A percentile compares a stretch with the other conserved stretches of the same genome.
These are phyloP conservation scores for Pterocles gutturalis DNA, from an alignment of 2,113 vertebrate species.

Conservation along the genomic window DNA sequence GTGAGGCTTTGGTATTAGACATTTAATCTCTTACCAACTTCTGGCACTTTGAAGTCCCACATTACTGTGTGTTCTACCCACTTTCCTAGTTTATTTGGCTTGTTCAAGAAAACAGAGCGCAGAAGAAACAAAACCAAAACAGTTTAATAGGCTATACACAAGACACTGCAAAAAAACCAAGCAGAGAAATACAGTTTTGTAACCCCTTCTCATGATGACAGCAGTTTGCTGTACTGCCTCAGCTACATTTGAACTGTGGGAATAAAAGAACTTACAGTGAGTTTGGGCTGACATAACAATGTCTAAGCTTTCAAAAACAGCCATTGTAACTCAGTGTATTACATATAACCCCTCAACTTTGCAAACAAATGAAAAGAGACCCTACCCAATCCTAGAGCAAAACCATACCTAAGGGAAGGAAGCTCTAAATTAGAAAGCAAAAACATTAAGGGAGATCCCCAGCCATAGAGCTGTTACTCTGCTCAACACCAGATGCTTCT, in stretches of 20 bases:
- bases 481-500: background rate
- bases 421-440: background rate
- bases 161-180: background rate
- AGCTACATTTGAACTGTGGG: background rate
- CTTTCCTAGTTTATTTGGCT: background rate
- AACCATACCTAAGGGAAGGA: background rate
- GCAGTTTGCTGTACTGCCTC: background rate
- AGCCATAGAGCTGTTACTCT: background rate
- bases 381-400: background rate
- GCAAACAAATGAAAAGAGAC: background rate
- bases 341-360: background rate
- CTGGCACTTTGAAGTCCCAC: background rate
- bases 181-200: background rate
- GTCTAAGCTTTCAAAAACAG: background rate
- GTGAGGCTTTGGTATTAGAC: background rate
- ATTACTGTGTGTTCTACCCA: background rate
- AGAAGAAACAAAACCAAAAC: background rate
- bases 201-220: fast-evolving
- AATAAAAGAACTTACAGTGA: background rate
- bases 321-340: fast-evolving
- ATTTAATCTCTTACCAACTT: background rate
- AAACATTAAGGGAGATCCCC: background rate
- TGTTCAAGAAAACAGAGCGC: background rate
- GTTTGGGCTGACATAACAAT: background rate
- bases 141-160: background rate